Conservation (phyloP, 1,140 invertebrate species). For the Orchesella cincta region DNA sequence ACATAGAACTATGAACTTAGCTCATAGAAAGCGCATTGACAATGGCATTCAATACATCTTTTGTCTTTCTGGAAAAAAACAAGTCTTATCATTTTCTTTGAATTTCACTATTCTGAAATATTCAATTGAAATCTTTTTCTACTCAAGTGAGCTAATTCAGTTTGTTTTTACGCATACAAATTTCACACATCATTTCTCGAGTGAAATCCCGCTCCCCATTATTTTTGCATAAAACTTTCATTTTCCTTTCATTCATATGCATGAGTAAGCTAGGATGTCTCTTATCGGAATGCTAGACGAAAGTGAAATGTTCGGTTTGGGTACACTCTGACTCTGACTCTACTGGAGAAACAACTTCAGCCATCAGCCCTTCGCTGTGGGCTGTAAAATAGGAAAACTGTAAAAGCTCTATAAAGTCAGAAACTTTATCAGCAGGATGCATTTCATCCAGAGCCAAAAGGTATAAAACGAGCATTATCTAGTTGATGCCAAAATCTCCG, state of each 20-base stretch:
- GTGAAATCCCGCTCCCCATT: background rate
- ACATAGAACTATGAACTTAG: background rate
- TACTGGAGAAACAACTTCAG: no score
- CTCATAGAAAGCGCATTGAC: background rate
- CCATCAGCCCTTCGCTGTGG: no score
- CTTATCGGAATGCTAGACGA: background rate
- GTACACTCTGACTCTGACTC: background rate
- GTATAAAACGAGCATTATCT: no score
- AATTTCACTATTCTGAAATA: no score
- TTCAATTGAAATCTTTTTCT: no score
- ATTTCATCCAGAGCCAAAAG: no score
- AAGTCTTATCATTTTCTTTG: background rate
- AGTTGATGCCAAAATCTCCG: no score
- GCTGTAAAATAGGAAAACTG: background rate
- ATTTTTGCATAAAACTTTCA: background rate
- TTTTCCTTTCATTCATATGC: background rate
- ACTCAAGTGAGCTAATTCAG: no score
- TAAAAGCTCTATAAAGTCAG: background rate
- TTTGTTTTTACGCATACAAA: no score
- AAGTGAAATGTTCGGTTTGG: background rate
- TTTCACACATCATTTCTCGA: background rate
- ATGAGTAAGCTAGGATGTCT: background rate
- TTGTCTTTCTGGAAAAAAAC: conserved; percentile 2
- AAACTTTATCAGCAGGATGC: no score
- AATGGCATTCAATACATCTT: background rate